Base-by-base conservation (phyloP, 2,888 invertebrate species). In the Ennomos quercinarius region DNA sequence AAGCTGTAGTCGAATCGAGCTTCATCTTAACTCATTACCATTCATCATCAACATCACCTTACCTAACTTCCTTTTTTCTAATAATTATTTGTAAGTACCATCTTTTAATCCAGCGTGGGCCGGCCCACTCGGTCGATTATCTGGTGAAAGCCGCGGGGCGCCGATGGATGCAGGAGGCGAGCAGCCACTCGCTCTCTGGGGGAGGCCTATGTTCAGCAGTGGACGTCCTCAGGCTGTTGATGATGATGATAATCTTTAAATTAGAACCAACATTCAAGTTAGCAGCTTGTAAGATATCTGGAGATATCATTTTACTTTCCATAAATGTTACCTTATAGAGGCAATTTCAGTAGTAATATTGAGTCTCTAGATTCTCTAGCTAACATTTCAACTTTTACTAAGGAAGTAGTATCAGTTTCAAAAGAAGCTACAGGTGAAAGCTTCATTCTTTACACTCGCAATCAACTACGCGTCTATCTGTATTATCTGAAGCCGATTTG, bases 341-440 rank as follows among this genome's bases (percentile, higher is more conserved):
- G 51, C 48, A 52, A 48, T 52, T 56, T 34, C 36, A 48, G 17
- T 42, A 36, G 35, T 39, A 17, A 34, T 42, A 11, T 43, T 51
- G 44, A 45, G 38, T 41, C 47, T 9, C 36, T 52, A 27, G 44
- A 45, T 35, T 41, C 47, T 9, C 36, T 52, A 27, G n/a, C 37
- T 61, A 56, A 47, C 41, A 42, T 50, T 50, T 43, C 36, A 59
- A 55, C 46, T 55, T 50, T 47, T 55, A 38, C 53, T 50, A 38
- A 35, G 40, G 17, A 50, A 54, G 46, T 52, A 13, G 46, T 48
- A 50, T 54, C 38, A 41, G 40, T 53, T 34, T 37, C 13, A 17
- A 35, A 13, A 46, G 60, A 60, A 51, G 60, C 60, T 55, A 60
- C 60, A 60, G 60, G 60, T 60, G 47, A 17, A 12, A 45, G 35